Percentiles rank a stretch among this genome's conserved stretches.
Conservation (phyloP, 2,888 invertebrate genomes). For the Diarsia brunnea region DNA sequence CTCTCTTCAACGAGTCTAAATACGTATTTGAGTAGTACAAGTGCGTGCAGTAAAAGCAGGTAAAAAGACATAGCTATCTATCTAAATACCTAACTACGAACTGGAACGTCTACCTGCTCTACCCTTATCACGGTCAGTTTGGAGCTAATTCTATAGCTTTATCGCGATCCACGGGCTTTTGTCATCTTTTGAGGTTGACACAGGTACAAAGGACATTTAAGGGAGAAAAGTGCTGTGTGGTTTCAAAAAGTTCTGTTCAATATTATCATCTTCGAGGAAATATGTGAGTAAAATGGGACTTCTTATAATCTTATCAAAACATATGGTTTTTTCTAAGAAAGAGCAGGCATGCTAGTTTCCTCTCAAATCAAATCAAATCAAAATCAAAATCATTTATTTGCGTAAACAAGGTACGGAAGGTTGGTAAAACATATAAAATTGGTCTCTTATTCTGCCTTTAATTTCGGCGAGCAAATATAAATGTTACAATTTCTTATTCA, state of each 20-base stretch:
- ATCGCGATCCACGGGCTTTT: conserved; percentile 29
- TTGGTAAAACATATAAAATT: too few relatives aligned
- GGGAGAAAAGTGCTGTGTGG: not conserved
- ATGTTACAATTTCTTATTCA: too few relatives aligned
- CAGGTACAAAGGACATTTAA: conserved; percentile 3
- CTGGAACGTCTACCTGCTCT: conserved; percentile 16
- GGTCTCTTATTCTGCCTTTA: too few relatives aligned
- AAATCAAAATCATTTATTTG: too few relatives aligned
- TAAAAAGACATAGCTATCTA: conserved; percentile 14
- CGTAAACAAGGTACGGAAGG: too few relatives aligned
- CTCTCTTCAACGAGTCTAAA: not conserved
- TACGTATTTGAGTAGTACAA: not conserved
- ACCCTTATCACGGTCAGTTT: conserved; percentile 34
- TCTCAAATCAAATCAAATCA: too few relatives aligned
- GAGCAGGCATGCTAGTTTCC: too few relatives aligned
- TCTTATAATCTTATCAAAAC: not conserved
- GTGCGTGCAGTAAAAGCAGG: not conserved
- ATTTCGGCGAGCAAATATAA: too few relatives aligned
- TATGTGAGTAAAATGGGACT: not conserved
- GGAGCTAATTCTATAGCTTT: conserved; percentile 28
- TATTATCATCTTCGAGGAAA: not conserved
- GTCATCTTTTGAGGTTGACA: conserved; percentile 17
- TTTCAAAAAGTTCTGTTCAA: conserved; percentile 2
- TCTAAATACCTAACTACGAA: not conserved
- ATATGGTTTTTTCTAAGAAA: not conserved